A percentile compares a stretch with the other conserved stretches of the same genome.
Conservation (phyloP, 2,888 invertebrate species). For the Tenthredo distinguenda region DNA sequence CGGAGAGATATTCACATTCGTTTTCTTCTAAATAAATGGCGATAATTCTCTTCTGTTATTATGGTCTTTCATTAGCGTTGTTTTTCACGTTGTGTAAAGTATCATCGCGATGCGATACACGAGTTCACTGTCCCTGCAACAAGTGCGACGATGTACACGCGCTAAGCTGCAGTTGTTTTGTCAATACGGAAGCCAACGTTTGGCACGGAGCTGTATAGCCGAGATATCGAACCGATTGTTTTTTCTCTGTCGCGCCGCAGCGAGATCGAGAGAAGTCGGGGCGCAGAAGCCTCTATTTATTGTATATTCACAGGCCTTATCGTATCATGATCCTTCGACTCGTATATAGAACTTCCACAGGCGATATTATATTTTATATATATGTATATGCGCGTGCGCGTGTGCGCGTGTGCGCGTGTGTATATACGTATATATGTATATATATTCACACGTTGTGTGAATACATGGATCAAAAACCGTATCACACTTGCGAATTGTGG, state of each 20-base stretch:
- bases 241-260: not conserved
- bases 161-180: not conserved
- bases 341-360: not conserved
- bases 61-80: not conserved
- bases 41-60: not conserved
- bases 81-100: not conserved
- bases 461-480: not conserved
- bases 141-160: constrained; percentile 42
- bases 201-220: constrained; percentile 15
- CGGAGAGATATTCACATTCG: not conserved
- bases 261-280: not conserved
- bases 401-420: not conserved
- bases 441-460: not conserved
- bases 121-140: constrained; percentile 49
- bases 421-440: not conserved
- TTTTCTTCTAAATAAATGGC: not conserved
- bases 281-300: not conserved
- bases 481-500: not conserved
- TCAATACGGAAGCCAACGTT: constrained; percentile 49
- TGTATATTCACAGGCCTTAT: not conserved
- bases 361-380: not conserved
- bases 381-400: not conserved
- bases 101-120: not conserved
- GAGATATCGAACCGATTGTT: constrained; percentile 3
- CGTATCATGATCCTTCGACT: not conserved